Percentiles rank a stretch among this genome's conserved stretches.
Conservation (phyloP, 2,113 vertebrate species). For the Percopsis transmontana region DNA sequence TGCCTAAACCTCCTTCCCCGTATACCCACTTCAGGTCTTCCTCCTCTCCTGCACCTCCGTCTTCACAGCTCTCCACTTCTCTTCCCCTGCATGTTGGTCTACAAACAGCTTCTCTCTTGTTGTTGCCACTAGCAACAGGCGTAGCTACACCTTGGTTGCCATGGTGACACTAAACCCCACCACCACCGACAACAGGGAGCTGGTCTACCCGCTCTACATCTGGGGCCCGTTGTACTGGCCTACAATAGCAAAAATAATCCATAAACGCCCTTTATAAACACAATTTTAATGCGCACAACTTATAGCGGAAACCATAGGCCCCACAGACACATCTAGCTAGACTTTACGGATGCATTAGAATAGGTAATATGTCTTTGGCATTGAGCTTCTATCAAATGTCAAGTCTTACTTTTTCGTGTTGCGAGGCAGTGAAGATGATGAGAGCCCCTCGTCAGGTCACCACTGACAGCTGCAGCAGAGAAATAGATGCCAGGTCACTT, state of each 20-base stretch:
- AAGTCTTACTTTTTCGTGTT: conserved; percentile 31
- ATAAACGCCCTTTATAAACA: too few species aligned
- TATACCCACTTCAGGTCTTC: too few species aligned
- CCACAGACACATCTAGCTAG: too few species aligned
- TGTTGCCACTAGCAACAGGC: conserved; percentile 56
- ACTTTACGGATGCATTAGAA: too few species aligned
- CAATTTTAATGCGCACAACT: too few species aligned
- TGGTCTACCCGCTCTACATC: conserved; percentile 36
- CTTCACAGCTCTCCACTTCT: conserved; percentile 31
- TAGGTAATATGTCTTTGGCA: too few species aligned
- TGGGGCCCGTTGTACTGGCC: conserved; percentile 34
- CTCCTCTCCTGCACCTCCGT: not conserved
- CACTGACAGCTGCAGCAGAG: conserved; percentile 50
- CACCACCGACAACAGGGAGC: conserved; percentile 46
- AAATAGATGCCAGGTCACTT: conserved; percentile 1
- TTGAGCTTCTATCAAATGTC: conserved; percentile 49
- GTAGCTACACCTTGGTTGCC: conserved; percentile 73
- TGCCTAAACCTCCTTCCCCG: too few species aligned
- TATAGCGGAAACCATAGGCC: too few species aligned
- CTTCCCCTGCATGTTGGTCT: conserved; percentile 2
- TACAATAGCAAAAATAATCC: too few species aligned
- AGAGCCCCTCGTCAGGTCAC: conserved; percentile 42
- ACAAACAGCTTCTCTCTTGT: conserved; percentile 35
- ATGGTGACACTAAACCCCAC: conserved; percentile 47
- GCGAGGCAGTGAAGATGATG: conserved; percentile 43